Percentiles rank a stretch among this genome's conserved stretches.
These are phyloP conservation scores for Eurystomus gularis DNA, from an alignment of 2,113 vertebrate genomes.

Conservation along the genomic window DNA sequence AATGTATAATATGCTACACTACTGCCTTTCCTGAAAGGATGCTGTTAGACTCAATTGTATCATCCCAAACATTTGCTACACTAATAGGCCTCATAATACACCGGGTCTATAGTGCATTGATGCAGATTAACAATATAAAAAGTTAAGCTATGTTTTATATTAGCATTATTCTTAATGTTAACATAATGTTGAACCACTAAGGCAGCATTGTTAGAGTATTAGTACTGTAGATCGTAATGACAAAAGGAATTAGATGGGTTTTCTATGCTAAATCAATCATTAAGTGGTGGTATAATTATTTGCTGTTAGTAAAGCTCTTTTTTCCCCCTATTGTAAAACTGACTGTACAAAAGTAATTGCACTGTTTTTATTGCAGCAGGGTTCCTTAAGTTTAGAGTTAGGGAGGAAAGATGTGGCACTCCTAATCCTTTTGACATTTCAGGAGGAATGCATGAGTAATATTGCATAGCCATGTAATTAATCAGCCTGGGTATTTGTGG, in stretches of 20 bases:
- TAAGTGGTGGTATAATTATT: conserved; percentile 78
- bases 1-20: background rate
- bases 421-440: conserved; percentile 78
- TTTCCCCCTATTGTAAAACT: conserved; percentile 71
- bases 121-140: conserved; percentile 65
- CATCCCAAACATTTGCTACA: background rate
- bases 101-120: background rate
- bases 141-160: conserved; percentile 68
- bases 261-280: conserved; percentile 80
- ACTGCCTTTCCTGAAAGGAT: conserved; percentile 1
- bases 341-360: conserved; percentile 73
- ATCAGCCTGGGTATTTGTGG: conserved; percentile 62
- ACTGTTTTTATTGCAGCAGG: conserved; percentile 73
- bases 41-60: conserved; percentile 1
- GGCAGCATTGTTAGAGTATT: conserved; percentile 68
- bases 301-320: conserved; percentile 73
- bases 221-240: conserved; percentile 73
- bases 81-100: conserved; percentile 32
- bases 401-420: conserved; percentile 68
- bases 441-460: conserved; percentile 75
- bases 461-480: conserved; percentile 72
- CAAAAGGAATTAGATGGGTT: conserved; percentile 77
- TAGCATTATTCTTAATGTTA: conserved; percentile 73
- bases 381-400: conserved; percentile 72
- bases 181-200: conserved; percentile 61